Conservation (phyloP, 2,797 vertebrate genomes). For the Oophaga sylvatica region DNA sequence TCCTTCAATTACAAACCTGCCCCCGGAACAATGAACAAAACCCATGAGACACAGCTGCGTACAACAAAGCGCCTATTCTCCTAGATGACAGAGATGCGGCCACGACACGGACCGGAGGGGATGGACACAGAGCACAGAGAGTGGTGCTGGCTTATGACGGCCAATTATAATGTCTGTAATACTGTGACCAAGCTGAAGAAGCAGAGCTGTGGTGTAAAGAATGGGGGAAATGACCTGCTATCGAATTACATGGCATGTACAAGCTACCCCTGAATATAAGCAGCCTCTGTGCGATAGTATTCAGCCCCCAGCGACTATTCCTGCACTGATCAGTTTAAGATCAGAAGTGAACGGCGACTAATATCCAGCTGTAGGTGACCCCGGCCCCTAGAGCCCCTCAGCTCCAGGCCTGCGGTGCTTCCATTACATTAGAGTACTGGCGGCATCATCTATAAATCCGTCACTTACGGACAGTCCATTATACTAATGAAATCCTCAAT, state of each 20-base stretch:
- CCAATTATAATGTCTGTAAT: too few relatives aligned
- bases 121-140: too few relatives aligned
- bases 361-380: not conserved
- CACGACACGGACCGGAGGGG: too few relatives aligned
- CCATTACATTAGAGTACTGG: not conserved
- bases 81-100: too few relatives aligned
- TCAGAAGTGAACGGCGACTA: not conserved
- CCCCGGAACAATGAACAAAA: not conserved
- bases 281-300: not conserved
- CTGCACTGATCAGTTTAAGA: not conserved
- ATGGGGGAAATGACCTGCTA: not conserved
- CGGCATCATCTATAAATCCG: not conserved
- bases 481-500: slow-evolving; percentile 13
- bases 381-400: not conserved
- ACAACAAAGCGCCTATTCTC: not conserved
- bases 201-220: not conserved
- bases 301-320: not conserved
- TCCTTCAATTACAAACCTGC: not conserved
- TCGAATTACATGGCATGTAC: too few relatives aligned
- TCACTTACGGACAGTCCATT: not conserved
- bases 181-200: not conserved
- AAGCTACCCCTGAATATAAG: too few relatives aligned
- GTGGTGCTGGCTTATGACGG: too few relatives aligned
- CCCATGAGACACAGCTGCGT: not conserved
- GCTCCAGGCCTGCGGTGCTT: not conserved